Evolutionary conservation across 2,797 vertebrate genomes (phyloP), one percentile per base, ranked within the genome.

Genomic region (Sebastes kiyomatsui): DNA sequence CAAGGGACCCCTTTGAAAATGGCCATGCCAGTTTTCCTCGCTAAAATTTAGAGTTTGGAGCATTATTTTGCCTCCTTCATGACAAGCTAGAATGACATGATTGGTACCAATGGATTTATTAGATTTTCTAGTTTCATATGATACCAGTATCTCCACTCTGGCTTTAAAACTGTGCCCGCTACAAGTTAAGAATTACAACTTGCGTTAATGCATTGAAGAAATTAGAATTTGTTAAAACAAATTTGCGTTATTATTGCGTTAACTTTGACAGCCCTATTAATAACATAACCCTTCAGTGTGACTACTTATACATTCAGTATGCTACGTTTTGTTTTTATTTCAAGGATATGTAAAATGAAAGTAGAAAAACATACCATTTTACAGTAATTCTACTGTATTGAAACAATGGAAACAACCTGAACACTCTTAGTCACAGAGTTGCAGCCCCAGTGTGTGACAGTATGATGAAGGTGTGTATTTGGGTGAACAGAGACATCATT

Each of bases 11-110:
- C 35, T 38, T 38, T 0, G 35, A 38, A 38, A 38, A 42, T 42
- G 38, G 0, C 14, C 0, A 42, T 16, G 38, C 13, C 6, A 46
- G 42, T 46, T 46, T 46, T 46, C 42, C 6, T 18, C 16, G 1
- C 42, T 0, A 46, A 46, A 42, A 46, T 46, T 46, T 46, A 1
- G 6, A 46, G 1, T 46, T 3, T 46, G 6, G 42, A 46, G 42
- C 7, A 0, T 46, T 46, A 46, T 8, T 46, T 1, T 0, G 16
- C 42, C 42, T 18, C 42, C 16, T 46, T 46, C 16, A 0, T 0
- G 42, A 46, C 42, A 46, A 18, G 42, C 16, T 46, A 20, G 16
- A 0, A 46, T 35, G 6, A 46, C 42, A 18, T 46, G 42, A 7
- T 46, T 18, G 1, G 42, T 20, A 46, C 42, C 42, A 20, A 18